Percentiles rank a stretch among this genome's conserved stretches.
These are phyloP conservation scores for Parthenolecanium corni DNA, from an alignment of 2,888 invertebrate genomes.

Conservation along the genomic window DNA sequence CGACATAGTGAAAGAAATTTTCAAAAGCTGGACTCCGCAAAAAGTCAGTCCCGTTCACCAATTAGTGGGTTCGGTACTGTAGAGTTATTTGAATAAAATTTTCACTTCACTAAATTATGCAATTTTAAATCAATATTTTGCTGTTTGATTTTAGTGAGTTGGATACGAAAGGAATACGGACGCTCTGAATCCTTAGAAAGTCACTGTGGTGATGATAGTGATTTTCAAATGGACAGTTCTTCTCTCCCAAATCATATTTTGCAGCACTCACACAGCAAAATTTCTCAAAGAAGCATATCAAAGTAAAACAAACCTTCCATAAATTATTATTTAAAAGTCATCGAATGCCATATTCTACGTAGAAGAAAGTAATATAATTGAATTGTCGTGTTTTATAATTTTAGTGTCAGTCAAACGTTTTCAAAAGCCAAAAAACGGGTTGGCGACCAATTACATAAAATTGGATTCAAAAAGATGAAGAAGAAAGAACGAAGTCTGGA, in stretches of 20 bases:
- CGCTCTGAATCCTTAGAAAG: slow-evolving; percentile 45
- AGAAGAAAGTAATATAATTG: neutral
- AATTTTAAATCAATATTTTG: neutral
- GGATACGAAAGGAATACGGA: slow-evolving; percentile 46
- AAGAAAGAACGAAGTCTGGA: slow-evolving; percentile 80
- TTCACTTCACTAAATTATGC: neutral
- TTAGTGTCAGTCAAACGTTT: slow-evolving; percentile 49
- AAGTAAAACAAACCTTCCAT: slow-evolving; percentile 33
- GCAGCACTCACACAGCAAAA: slow-evolving; percentile 39
- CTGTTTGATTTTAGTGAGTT: slow-evolving; percentile 42
- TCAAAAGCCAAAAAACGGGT: slow-evolving; percentile 76
- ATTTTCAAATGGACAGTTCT: slow-evolving; percentile 44
- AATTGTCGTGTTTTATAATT: neutral
- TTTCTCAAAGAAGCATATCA: slow-evolving; percentile 35
- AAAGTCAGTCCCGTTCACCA: slow-evolving; percentile 41
- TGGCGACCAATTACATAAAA: slow-evolving; percentile 72
- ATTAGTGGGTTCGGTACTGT: slow-evolving; percentile 59
- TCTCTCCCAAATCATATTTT: slow-evolving; percentile 42
- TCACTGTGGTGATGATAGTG: slow-evolving; percentile 41
- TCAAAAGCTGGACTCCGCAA: slow-evolving; percentile 44
- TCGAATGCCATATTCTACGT: neutral
- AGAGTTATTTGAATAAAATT: neutral
- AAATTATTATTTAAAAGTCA: neutral
- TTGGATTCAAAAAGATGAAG: slow-evolving; percentile 70
- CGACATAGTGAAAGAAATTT: slow-evolving; percentile 72